Evolutionary conservation across 2,888 invertebrate species (phyloP), one percentile per base, ranked within the genome.

Genomic region (Drosophila anceps): DNA sequence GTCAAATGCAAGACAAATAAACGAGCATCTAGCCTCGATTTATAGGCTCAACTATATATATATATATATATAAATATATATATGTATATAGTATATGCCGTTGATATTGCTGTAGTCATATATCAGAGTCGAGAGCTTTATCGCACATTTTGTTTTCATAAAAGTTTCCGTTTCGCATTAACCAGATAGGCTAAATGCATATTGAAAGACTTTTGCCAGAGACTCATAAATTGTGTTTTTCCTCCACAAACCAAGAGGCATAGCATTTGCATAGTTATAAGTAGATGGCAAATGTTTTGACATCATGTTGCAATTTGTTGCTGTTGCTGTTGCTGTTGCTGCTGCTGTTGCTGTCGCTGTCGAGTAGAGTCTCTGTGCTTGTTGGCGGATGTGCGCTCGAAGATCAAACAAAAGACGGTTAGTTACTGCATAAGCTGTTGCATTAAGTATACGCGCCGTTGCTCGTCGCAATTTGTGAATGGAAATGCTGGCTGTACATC

Each of bases 211-310:
- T 75, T 77, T 79, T 63, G 53, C 68, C 57, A 55, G 31, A 43
- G 41, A 48, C 44, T 55, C 72, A 73, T 78, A 85, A 84, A 80
- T 84, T 81, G 51, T 71, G 59, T 67, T 73, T 74, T 69, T 48
- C 57, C 66, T 48, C 48, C 76, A 12, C 39, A 55, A 46, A 61
- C 31, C 35, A 27, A 27, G 33, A 20, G 33, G 59, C 58, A 78
- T 74, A 73, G 62, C 83, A 85, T 85, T 85, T 85, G 85, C 84
- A 88, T 85, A 79, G 64, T 79, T 65, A 83, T 88, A 59, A 59
- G 59, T 59, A 73, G 83, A 83, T 84, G 80, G 80, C 71, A 85
- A 85, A 83, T 84, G 81, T 76, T 87, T 85, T 87, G 84, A 74
- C 70, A 76, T 71, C 60, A 35, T 67, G 65, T 69, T 64, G 64